Evolutionary conservation across 2,113 vertebrate species (phyloP), one percentile per base, ranked within the genome.

Genomic region (Ardeotis arabs): DNA sequence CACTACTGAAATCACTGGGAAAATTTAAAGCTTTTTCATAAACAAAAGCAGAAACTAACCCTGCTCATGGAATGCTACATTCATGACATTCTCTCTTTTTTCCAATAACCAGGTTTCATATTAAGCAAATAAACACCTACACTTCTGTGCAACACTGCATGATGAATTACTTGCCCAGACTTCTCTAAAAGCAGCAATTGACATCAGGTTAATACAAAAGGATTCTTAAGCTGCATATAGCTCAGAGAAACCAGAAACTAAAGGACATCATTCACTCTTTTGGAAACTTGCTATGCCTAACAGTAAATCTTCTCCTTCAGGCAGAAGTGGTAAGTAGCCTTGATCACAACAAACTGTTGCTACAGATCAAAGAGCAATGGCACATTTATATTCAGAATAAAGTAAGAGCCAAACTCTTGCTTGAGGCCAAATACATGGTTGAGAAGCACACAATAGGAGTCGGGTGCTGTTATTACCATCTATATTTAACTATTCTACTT

Each of bases 321-420:
- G 92, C 69, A 76, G 16, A 96, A 87, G 69, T 58, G 37, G 39
- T 72, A 94, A 91, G 62, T 50, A 92, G 73, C 35, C 95, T 89
- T 79, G 86, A 87, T 82, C 25, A 10, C 56, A 68, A 93, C 50
- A 87, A 84, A 92, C 69, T 89, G 67, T 63, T 94, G 53, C 49
- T 73, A 76, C 84, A 84, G 74, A 89, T 79, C 53, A 70, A 90
- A 95, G 86, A 92, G 39, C 62, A 94, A 94, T n/a, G 28, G 45
- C 18, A 69, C 53, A 84, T 84, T 87, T 76, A 79, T 62, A 94
- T 82, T 89, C 89, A 39, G 35, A 76, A 23, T 53, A 87, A 78
- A 31, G 2, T 8, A 75, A 53, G 4, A 87, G 69, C 50, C 83
- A 45, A 10, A 85, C 25, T 63, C 58, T 62, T 39, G 41, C 89